Percentiles rank a stretch among this genome's conserved stretches.
phyloP scores from a whole-genome alignment of 2,113 vertebrate genomes.

The Dicentrarchus labrax region DNA sequence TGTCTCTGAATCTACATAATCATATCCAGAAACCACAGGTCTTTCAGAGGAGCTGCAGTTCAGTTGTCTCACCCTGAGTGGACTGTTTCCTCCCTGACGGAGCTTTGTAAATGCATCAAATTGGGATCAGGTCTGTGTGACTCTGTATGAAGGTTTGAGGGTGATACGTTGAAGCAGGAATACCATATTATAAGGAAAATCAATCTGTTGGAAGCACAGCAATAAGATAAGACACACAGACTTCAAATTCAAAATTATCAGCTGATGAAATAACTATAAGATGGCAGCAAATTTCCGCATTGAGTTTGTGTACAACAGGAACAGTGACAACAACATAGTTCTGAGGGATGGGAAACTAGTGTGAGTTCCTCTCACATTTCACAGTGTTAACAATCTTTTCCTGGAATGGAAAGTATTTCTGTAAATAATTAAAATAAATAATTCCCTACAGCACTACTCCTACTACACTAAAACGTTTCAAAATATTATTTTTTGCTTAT shows the following conservation, averaged over 20 bases:
- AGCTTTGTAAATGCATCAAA: slow-evolving; percentile 5
- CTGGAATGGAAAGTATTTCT: no score
- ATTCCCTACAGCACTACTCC: no score
- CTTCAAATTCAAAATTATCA: background rate
- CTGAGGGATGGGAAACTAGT: no score
- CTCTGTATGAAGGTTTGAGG: background rate
- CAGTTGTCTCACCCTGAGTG: background rate
- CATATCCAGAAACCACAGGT: background rate
- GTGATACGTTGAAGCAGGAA: background rate
- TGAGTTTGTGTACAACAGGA: no score
- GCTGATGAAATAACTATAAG: background rate
- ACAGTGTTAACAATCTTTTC: no score
- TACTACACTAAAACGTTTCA: no score
- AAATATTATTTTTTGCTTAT: no score
- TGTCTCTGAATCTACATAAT: slow-evolving; percentile 9
- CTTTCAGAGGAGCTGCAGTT: background rate
- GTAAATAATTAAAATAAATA: no score
- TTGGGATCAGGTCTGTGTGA: no score
- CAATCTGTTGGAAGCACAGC: background rate
- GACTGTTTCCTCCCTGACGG: background rate
- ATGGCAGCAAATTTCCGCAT: no score
- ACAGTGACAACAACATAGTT: no score
- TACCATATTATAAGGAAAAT: background rate
- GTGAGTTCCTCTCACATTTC: no score
- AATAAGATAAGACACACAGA: background rate